Conservation (phyloP, 1,140 invertebrate species). For the Patella vulgata region DNA sequence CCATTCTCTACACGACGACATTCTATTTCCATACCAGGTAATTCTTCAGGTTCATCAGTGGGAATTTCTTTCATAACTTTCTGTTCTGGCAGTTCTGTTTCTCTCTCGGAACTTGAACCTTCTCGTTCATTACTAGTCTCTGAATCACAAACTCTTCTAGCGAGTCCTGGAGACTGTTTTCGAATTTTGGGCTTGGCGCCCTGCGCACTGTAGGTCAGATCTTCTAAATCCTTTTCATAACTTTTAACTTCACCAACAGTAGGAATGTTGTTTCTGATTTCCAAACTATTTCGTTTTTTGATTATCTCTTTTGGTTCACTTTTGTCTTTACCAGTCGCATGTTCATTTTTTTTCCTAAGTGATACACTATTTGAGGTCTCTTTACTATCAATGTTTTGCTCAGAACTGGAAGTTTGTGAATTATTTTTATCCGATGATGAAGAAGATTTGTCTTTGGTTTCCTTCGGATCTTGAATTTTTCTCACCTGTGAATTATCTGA, state of each 20-base stretch:
- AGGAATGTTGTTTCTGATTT: conserved; percentile 65
- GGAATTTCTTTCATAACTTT: conserved; percentile 3
- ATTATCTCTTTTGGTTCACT: conserved; percentile 20
- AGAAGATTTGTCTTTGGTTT: neutral
- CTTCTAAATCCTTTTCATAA: conserved; percentile 52
- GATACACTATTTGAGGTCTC: no score
- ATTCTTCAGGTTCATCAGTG: neutral
- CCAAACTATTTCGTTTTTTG: conserved; percentile 60
- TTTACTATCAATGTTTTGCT: no score
- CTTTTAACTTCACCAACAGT: conserved; percentile 56
- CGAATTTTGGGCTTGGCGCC: conserved; percentile 57
- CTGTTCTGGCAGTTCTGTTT: conserved; percentile 14
- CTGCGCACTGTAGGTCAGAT: conserved; percentile 38
- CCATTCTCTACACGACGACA: no score
- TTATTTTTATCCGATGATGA: no score
- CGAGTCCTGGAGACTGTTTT: conserved; percentile 64
- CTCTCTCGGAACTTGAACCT: conserved; percentile 43
- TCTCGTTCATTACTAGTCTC: conserved; percentile 22
- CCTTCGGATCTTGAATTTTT: conserved; percentile 21
- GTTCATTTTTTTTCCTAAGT: neutral
- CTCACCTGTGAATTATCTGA: neutral
- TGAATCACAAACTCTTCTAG: conserved; percentile 52
- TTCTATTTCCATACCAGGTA: no score
- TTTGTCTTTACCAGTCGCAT: conserved; percentile 2
- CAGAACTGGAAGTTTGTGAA: no score